Percentiles rank a stretch among this genome's conserved stretches.
Evolutionary conservation across 1,140 invertebrate species (phyloP).

Genomic region (Anthonomus grandis): DNA sequence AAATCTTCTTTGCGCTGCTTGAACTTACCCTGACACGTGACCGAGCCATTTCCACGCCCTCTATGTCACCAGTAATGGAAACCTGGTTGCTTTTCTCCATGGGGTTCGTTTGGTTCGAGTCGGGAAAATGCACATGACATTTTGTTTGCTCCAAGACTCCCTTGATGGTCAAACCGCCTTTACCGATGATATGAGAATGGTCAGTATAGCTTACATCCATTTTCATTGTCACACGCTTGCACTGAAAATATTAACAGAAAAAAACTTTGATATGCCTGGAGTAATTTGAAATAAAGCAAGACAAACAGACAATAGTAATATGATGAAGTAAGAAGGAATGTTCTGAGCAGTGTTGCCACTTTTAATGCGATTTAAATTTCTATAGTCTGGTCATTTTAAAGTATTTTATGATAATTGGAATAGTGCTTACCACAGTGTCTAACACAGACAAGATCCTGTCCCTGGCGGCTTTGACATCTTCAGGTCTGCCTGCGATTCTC

Average conservation of each 20-base stretch:
- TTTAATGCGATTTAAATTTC: too few species aligned
- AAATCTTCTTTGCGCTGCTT: constrained; percentile 67
- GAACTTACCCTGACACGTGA: constrained; percentile 81
- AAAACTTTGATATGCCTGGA: too few species aligned
- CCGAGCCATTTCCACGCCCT: constrained; percentile 86
- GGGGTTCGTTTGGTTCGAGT: constrained; percentile 90
- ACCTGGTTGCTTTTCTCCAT: constrained; percentile 96
- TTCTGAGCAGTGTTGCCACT: too few species aligned
- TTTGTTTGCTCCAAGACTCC: constrained; percentile 93
- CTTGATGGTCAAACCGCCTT: constrained; percentile 93
- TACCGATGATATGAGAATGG: constrained; percentile 97
- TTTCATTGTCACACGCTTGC: constrained; percentile 92
- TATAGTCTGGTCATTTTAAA: too few species aligned
- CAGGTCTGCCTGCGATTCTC: constrained; percentile 77
- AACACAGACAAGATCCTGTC: constrained; percentile 83
- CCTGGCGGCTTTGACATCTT: constrained; percentile 79
- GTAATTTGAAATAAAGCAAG: too few species aligned
- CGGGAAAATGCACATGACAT: constrained; percentile 97
- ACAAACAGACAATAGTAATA: too few species aligned
- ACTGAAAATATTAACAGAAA: constrained; percentile 50
- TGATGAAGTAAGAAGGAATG: too few species aligned
- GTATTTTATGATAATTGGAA: too few species aligned
- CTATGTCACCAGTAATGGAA: constrained; percentile 84
- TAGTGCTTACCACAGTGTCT: constrained; percentile 82
- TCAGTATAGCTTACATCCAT: constrained; percentile 97